These are phyloP conservation scores for Python bivittatus DNA, from an alignment of 2,113 vertebrate genomes.

Conservation along the genomic window DNA sequence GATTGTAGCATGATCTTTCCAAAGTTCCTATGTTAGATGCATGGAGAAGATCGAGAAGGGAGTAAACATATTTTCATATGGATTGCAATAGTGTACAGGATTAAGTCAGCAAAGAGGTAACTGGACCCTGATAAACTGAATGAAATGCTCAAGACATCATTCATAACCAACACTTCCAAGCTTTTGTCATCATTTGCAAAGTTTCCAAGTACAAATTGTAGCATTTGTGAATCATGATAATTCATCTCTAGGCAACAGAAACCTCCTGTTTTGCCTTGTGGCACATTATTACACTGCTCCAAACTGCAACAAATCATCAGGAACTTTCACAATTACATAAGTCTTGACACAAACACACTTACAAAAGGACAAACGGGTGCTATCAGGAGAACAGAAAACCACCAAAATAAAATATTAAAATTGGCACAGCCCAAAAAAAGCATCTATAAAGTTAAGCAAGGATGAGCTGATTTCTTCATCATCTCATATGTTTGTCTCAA, in stretches of 20 bases:
- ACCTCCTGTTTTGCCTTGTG: conserved; percentile 33
- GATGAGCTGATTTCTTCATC: neutral
- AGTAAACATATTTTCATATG: neutral
- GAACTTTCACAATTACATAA: neutral
- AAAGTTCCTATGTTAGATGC: neutral
- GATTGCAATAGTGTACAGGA: neutral
- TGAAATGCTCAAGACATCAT: conserved; percentile 19
- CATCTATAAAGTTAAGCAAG: neutral
- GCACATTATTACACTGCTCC: conserved; percentile 13
- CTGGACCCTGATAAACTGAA: neutral
- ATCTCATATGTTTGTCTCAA: neutral
- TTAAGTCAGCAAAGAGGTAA: conserved; percentile 14
- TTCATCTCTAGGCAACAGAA: conserved; percentile 32
- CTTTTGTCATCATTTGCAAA: conserved; percentile 49
- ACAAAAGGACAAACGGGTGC: conserved; percentile 18
- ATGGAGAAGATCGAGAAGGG: neutral
- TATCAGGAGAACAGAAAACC: neutral
- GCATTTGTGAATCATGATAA: conserved; percentile 37
- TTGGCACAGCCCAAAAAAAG: neutral
- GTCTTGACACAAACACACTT: neutral
- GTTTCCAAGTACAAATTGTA: conserved; percentile 43
- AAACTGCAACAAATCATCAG: conserved; percentile 7
- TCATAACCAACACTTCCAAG: conserved; percentile 16
- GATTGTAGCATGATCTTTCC: neutral
- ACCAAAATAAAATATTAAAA: neutral